A percentile compares a stretch with the other conserved stretches of the same genome.
Conservation (phyloP, 2,113 vertebrate genomes). For the Oreotrochilus melanogaster region DNA sequence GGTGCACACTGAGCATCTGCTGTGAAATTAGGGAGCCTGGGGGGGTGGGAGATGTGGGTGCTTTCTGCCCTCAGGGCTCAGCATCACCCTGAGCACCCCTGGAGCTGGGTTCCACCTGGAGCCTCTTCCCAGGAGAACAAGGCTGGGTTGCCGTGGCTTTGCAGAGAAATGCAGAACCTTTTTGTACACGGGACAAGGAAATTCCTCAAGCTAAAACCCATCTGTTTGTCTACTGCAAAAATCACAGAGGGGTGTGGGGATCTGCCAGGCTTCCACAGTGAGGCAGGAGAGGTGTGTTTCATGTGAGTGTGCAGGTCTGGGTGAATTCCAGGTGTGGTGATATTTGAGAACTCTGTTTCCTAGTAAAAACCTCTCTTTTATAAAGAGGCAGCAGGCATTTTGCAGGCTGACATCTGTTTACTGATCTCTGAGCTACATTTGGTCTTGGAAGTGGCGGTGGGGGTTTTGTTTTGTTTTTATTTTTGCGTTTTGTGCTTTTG, state of each 20-base stretch:
- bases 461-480: neutral
- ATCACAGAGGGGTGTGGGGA: rapidly evolving
- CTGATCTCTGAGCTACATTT: neutral
- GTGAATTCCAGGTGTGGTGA: conserved; percentile 27
- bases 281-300: neutral
- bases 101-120: too few species aligned
- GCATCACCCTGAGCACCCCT: neutral
- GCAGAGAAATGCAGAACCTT: neutral
- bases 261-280: rapidly evolving
- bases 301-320: neutral
- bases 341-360: neutral
- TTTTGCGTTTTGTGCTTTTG: too few species aligned
- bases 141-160: neutral
- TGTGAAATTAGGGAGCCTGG: neutral
- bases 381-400: neutral
- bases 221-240: rapidly evolving
- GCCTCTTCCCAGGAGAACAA: neutral
- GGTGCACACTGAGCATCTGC: neutral
- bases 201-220: neutral
- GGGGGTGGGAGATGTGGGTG: rapidly evolving
- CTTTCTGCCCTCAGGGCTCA: rapidly evolving
- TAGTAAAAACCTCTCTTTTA: neutral
- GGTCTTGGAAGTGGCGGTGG: neutral
- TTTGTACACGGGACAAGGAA: neutral
- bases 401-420: neutral